A percentile compares a stretch with the other conserved stretches of the same genome.
phyloP scores from a whole-genome alignment of 2,113 vertebrate species.

The Grus americana region DNA sequence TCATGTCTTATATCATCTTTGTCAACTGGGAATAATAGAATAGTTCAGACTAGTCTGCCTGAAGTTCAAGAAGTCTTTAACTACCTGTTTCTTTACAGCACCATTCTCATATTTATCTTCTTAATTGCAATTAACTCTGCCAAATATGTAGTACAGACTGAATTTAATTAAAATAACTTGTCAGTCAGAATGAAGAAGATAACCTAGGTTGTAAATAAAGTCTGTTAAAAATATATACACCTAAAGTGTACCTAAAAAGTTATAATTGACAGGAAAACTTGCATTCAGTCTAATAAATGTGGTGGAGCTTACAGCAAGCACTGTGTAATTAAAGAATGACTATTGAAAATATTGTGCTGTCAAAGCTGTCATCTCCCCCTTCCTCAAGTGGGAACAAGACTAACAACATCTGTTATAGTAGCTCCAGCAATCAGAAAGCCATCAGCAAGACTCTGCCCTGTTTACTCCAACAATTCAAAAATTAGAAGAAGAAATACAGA shows the following conservation, averaged over 20 bases:
- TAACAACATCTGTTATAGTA: background rate
- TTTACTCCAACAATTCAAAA: background rate
- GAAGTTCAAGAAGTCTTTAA: background rate
- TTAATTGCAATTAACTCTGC: background rate
- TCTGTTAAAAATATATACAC: background rate
- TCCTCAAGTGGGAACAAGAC: background rate
- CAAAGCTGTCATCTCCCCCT: background rate
- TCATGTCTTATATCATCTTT: background rate
- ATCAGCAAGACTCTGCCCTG: background rate
- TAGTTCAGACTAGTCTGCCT: background rate
- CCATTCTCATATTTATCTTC: background rate
- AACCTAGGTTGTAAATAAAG: background rate
- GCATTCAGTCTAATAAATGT: background rate
- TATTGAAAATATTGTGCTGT: background rate
- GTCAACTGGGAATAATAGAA: background rate
- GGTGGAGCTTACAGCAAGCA: background rate
- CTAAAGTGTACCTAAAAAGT: background rate
- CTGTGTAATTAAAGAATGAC: background rate
- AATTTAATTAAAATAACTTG: background rate
- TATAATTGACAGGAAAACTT: background rate
- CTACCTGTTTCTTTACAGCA: background rate
- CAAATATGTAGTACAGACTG: background rate
- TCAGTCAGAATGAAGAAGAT: background rate
- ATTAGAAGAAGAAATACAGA: background rate
- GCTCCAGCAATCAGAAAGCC: background rate